Conservation (phyloP, 2,888 invertebrate species). For the Plagodis dolabraria region DNA sequence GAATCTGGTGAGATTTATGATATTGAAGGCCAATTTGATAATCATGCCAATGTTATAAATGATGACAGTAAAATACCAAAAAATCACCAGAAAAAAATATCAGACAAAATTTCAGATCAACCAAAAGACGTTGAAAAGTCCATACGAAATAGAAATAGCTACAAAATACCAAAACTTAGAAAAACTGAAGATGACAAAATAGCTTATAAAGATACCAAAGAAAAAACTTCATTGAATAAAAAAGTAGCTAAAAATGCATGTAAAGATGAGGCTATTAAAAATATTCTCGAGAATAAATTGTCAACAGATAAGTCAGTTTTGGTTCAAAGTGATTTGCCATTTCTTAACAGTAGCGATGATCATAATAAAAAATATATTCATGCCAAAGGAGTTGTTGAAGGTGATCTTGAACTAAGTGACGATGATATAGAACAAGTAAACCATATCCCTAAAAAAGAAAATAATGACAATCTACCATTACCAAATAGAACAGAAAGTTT, state of each 20-base stretch:
- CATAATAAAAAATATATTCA: constrained; percentile 20
- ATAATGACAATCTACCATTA: not conserved
- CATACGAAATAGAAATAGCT: constrained; percentile 26
- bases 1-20: constrained; percentile 56
- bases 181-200: constrained; percentile 12
- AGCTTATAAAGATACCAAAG: constrained; percentile 16
- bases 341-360: constrained; percentile 1
- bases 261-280: constrained; percentile 7
- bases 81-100: constrained; percentile 9
- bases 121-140: constrained; percentile 18
- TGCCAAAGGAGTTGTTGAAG: constrained; percentile 56
- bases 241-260: constrained; percentile 7
- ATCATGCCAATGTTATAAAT: not conserved
- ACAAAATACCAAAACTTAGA: constrained; percentile 49
- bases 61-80: constrained; percentile 14
- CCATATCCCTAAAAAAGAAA: constrained; percentile 11
- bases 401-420: constrained; percentile 75
- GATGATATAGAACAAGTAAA: constrained; percentile 44
- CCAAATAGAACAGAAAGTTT: constrained; percentile 1
- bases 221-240: constrained; percentile 13
- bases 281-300: constrained; percentile 4
- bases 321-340: constrained; percentile 1
- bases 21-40: not conserved
- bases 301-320: not conserved
- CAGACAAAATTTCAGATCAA: constrained; percentile 14